phyloP scores from a whole-genome alignment of 2,113 vertebrate species.

The Amphiprion ocellaris region DNA sequence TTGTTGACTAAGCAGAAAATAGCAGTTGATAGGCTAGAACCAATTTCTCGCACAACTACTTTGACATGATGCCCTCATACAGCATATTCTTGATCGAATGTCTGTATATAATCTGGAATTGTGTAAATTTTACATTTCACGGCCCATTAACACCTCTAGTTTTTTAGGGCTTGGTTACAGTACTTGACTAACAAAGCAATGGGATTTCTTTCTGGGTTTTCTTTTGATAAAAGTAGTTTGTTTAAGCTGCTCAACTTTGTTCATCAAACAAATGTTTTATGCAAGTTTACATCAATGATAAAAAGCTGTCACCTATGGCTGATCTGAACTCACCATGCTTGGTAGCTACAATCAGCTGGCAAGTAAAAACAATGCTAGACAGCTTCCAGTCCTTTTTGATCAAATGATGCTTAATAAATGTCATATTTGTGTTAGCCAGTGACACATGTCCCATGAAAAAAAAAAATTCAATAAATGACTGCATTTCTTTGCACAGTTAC shows the following conservation, averaged over 20 bases:
- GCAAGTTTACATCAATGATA: neutral
- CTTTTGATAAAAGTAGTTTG: neutral
- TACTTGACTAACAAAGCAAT: neutral
- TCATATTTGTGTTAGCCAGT: neutral
- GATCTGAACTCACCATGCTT: neutral
- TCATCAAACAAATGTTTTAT: conserved; percentile 8
- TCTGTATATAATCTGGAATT: neutral
- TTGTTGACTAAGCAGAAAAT: too few species aligned
- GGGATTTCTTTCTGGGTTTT: neutral
- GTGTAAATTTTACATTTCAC: conserved; percentile 2
- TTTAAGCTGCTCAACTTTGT: conserved; percentile 7
- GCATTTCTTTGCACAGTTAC: conserved; percentile 7
- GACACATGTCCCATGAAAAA: neutral
- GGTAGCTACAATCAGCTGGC: neutral
- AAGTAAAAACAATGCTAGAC: conserved; percentile 7
- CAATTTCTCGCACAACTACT: neutral
- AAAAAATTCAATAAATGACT: neutral
- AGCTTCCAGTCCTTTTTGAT: neutral
- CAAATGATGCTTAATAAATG: conserved; percentile 4
- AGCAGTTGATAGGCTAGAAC: too few species aligned
- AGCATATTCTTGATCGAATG: neutral
- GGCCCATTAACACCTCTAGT: neutral
- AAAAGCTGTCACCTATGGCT: neutral
- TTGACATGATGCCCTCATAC: neutral
- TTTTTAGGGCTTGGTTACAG: neutral